Evolutionary conservation across 1,140 invertebrate species (phyloP).

Genomic region (Drosophila kurseongensis): DNA sequence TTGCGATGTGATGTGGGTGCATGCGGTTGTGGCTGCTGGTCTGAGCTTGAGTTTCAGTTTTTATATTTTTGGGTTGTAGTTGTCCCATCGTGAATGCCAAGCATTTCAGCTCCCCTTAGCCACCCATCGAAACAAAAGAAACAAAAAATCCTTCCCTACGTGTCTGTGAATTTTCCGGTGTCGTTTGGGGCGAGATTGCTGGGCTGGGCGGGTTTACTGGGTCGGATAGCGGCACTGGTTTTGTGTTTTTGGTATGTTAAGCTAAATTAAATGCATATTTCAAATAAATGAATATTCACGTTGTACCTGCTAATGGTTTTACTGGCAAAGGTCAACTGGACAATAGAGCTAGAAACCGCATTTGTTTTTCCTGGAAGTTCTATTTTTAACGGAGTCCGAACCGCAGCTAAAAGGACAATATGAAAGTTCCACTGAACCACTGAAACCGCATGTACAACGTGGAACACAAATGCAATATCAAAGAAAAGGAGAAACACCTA

Average conservation of each 20-base stretch:
- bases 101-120: constrained; percentile 40
- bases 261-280: constrained; percentile 43
- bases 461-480: neutral
- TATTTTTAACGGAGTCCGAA: neutral
- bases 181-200: constrained; percentile 38
- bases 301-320: constrained; percentile 16
- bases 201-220: constrained; percentile 52
- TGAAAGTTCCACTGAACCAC: neutral
- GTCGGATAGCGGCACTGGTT: constrained; percentile 71
- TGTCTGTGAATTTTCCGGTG: constrained; percentile 41
- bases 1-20: constrained; percentile 1
- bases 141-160: constrained; percentile 5
- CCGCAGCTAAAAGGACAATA: neutral
- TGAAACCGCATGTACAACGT: neutral
- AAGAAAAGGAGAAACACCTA: neutral
- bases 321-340: neutral
- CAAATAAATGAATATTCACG: constrained; percentile 43
- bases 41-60: constrained; percentile 5
- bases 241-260: constrained; percentile 28
- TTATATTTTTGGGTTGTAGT: constrained; percentile 6
- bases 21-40: constrained; percentile 18
- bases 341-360: too few relatives aligned
- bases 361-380: neutral
- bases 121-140: constrained; percentile 5
- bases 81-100: constrained; percentile 68